phyloP scores from a whole-genome alignment of 1,140 invertebrate species.

The Drosophila nigromelanica region DNA sequence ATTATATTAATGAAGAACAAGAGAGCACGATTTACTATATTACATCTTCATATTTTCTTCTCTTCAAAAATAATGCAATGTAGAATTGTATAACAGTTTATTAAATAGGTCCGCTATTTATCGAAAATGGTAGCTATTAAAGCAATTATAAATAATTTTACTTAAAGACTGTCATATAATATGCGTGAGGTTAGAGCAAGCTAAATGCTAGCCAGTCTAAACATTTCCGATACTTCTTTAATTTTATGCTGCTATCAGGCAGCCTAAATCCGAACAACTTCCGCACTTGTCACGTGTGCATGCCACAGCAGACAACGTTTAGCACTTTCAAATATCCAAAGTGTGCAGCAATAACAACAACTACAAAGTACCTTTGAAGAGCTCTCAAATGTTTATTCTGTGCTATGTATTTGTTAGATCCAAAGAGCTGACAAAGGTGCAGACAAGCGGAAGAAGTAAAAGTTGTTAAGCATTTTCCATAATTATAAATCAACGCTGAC shows the following conservation, averaged over 20 bases:
- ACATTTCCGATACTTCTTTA: constrained; percentile 20
- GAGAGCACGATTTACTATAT: too few relatives aligned
- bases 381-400: constrained; percentile 52
- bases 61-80: too few relatives aligned
- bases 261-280: constrained; percentile 54
- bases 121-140: neutral
- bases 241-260: constrained; percentile 44
- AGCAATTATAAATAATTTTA: constrained; percentile 1
- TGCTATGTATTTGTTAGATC: constrained; percentile 6
- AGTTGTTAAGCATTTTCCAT: constrained; percentile 54
- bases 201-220: too few relatives aligned
- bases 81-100: neutral
- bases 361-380: constrained; percentile 32
- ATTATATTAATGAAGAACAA: too few relatives aligned
- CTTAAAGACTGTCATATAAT: neutral
- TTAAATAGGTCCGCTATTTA: neutral
- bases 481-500: constrained; percentile 50
- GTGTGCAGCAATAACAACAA: constrained; percentile 2
- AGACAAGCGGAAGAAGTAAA: constrained; percentile 64
- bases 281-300: constrained; percentile 45
- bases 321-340: constrained; percentile 57
- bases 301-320: constrained; percentile 32
- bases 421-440: constrained; percentile 28
- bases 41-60: too few relatives aligned
- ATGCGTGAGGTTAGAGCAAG: too few relatives aligned